Conservation (phyloP, 2,888 invertebrate species). For the Leptopterna dolabrata region DNA sequence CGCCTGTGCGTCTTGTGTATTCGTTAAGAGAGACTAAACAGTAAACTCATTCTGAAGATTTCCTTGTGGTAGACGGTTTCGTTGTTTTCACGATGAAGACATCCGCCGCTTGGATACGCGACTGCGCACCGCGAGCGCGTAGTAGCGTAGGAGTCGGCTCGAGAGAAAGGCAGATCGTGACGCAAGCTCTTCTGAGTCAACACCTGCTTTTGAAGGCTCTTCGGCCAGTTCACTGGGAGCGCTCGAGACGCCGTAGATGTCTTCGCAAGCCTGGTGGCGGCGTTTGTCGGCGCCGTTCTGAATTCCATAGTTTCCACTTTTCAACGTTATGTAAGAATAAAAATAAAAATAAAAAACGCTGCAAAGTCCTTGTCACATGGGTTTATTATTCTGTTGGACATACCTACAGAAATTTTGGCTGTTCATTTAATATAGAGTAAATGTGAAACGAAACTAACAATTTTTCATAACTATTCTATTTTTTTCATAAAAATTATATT, state of each 20-base stretch:
- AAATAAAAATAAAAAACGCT: too few relatives aligned
- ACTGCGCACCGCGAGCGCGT: not conserved
- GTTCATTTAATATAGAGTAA: too few relatives aligned
- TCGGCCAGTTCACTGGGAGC: not conserved
- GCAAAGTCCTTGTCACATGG: too few relatives aligned
- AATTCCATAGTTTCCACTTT: not conserved
- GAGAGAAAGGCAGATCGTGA: constrained; percentile 3
- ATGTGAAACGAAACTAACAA: too few relatives aligned
- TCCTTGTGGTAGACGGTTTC: not conserved
- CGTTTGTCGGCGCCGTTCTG: not conserved
- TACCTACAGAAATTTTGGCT: too few relatives aligned
- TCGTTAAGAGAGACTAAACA: not conserved
- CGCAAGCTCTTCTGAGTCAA: not conserved
- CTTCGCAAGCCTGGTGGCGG: not conserved
- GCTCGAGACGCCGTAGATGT: not conserved
- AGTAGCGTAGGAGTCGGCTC: not conserved
- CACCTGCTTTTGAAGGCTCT: not conserved
- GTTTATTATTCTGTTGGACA: too few relatives aligned
- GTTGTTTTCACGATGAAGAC: not conserved
- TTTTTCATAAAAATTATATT: too few relatives aligned
- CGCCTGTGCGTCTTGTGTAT: not conserved
- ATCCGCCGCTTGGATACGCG: not conserved
- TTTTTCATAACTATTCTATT: too few relatives aligned
- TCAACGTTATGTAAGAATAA: too few relatives aligned
- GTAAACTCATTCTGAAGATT: not conserved